Evolutionary conservation across 2,113 vertebrate genomes (phyloP), one percentile per base, ranked within the genome.

Genomic region (Prunella fulvescens): DNA sequence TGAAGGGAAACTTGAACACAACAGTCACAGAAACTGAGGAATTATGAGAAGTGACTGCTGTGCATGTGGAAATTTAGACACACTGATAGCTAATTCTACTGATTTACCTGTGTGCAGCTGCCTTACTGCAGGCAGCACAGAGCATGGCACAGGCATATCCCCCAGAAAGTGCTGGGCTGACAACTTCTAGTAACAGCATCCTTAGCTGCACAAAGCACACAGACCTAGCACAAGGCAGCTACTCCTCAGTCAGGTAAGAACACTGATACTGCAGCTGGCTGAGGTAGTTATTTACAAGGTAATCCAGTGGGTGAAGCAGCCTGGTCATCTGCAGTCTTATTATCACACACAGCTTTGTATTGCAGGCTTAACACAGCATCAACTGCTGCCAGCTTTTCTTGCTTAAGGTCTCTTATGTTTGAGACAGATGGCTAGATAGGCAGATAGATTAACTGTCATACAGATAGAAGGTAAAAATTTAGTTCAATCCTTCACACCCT

Each of bases 121-220:
- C 82, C 56, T 44, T 23, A 31, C 12, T 57, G 29, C 50, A 65
- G 62, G 44, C 19, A 86, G 47, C n/a, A 53, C 0, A 33, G 15
- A 73, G 25, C 23, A 14, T 1, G 8, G n/a, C 28, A 73, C 14
- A 60, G 42, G 10, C 23, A 31, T 18, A 37, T 23, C 17, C 28
- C 40, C 3, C 3, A 19, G n/a, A 26, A 58, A 39, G 22, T 13
- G 22, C 35, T 19, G 19, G 8, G 4, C 7, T 76, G 48, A 57
- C 37, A 56, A 0, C 37, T 56, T 60, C 54, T 48, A 4, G 0
- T 13, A 33, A 64, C 2, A 4, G n/a, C 33, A 74, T 6, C 33
- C 45, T 50, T 2, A 0, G 1, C 26, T 62, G 24, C 25, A 14
- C 35, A 8, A 18, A 44, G 18, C 11, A 31, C 0, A 0, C 28